phyloP scores from a whole-genome alignment of 2,888 invertebrate species.

The Xanthia togata region DNA sequence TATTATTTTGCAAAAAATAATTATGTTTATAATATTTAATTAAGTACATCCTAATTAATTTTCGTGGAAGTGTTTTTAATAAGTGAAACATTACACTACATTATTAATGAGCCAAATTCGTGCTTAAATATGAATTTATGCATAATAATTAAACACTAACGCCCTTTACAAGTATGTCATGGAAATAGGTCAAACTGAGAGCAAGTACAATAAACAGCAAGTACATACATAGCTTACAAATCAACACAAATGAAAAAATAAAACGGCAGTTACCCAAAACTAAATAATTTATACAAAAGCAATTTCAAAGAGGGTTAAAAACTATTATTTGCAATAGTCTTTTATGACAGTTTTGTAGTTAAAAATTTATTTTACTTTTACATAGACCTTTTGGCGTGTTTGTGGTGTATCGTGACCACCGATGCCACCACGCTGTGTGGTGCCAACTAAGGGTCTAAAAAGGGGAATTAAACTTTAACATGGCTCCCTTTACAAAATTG shows the following conservation, averaged over 20 bases:
- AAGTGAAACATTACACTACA: neutral
- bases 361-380: constrained; percentile 8
- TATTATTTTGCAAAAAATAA: neutral
- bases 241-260: neutral
- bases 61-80: neutral
- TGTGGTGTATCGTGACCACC: constrained; percentile 20
- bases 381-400: constrained; percentile 7
- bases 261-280: neutral
- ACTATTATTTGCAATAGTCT: neutral
- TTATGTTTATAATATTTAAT: neutral
- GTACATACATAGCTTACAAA: neutral
- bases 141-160: constrained; percentile 20
- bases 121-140: neutral
- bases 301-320: constrained; percentile 16
- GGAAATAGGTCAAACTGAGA: constrained; percentile 36
- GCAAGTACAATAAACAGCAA: neutral
- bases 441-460: neutral
- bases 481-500: neutral
- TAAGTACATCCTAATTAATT: neutral
- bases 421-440: constrained; percentile 7
- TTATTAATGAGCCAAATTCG: neutral
- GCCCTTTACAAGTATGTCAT: constrained; percentile 34
- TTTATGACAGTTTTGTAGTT: constrained; percentile 11
- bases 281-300: constrained; percentile 11
- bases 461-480: neutral